phyloP scores from a whole-genome alignment of 2,113 vertebrate genomes.

The Pachyramphus minor region DNA sequence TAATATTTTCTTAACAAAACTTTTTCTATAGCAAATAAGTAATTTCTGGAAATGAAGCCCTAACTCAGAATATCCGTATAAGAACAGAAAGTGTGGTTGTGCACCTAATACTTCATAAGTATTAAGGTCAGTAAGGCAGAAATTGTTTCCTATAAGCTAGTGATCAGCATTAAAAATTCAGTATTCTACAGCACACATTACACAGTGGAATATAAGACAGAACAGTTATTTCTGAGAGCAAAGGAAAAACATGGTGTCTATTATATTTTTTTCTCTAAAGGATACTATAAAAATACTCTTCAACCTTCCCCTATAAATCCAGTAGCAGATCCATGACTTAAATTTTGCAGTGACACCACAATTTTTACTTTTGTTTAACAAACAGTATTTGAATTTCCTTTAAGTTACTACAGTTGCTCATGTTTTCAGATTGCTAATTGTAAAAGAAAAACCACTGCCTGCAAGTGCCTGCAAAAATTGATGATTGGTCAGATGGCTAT shows the following conservation, averaged over 20 bases:
- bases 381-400: not conserved
- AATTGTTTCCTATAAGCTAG: not conserved
- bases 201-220: not conserved
- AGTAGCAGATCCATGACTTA: not conserved
- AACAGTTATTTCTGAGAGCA: not conserved
- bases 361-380: not conserved
- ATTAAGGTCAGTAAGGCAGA: not conserved
- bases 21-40: not conserved
- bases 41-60: not conserved
- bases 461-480: not conserved
- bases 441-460: not conserved
- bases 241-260: not conserved
- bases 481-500: not conserved
- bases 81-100: not conserved
- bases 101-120: not conserved
- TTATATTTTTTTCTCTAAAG: not conserved
- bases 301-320: not conserved
- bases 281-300: not conserved
- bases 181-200: not conserved
- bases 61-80: not conserved
- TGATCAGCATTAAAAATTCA: not conserved
- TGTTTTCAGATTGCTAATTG: not conserved
- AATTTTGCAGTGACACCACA: not conserved
- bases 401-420: not conserved
- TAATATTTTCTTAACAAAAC: not conserved